Evolutionary conservation across 2,113 vertebrate genomes (phyloP).

Genomic region (Actenoides lindsayi): DNA sequence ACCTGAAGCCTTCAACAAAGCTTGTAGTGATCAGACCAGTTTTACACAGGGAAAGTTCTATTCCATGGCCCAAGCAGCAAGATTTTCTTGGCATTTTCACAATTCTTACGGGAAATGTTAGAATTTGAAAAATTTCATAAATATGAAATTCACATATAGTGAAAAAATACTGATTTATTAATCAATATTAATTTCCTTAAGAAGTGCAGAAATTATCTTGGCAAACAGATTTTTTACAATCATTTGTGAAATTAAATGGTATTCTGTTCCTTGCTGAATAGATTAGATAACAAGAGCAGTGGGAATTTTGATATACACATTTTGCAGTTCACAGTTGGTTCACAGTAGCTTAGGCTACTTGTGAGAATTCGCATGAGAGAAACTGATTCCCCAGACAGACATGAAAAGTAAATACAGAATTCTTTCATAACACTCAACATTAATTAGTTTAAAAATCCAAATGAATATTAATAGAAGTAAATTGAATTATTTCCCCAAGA

Average conservation of each 20-base stretch:
- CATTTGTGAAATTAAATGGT: neutral
- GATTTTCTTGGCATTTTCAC: neutral
- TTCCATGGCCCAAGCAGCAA: neutral
- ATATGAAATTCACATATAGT: neutral
- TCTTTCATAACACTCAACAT: neutral
- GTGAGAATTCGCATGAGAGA: neutral
- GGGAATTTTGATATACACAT: neutral
- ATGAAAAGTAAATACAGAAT: neutral
- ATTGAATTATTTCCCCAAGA: neutral
- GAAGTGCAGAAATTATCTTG: neutral
- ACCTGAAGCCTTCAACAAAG: neutral
- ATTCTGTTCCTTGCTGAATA: neutral
- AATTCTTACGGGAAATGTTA: neutral
- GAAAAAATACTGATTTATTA: neutral
- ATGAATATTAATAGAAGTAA: neutral
- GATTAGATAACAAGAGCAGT: neutral
- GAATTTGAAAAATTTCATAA: neutral
- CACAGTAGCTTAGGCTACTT: neutral
- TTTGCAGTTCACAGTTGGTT: neutral
- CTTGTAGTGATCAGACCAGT: neutral
- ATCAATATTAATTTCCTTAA: neutral
- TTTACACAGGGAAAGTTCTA: neutral
- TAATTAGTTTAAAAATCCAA: neutral
- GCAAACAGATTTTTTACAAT: neutral
- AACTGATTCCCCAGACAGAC: neutral